Base-by-base conservation (phyloP, 2,888 invertebrate genomes). In the Drosophila lacicola region DNA sequence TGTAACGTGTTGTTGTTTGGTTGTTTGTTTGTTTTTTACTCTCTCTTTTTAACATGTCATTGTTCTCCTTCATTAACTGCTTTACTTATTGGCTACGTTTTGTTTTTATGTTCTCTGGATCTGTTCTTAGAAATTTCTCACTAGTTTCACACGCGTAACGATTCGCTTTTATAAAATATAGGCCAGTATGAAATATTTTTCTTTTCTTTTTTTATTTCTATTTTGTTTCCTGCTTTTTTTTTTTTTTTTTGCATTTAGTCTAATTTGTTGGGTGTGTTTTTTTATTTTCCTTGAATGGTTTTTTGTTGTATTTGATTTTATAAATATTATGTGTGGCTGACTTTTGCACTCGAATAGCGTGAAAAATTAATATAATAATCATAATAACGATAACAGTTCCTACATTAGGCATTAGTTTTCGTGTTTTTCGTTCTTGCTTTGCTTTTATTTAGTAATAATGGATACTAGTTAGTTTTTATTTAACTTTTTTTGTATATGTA, bases 1-100 rank as follows among this genome's bases (percentile, higher is more conserved):
- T 78, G 76, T 85, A 84, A 85, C 82, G 85, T 82, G 83, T 79
- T 80, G 56, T 78, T 78, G 62, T 58, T 70, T 82, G 61, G 39
- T 70, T 56, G 63, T 53, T 61, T 51, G 61, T 51, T 62, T 44
- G 14, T 21, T 41, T 55, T 29, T 19, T 34, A 21, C 11, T 58
- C 39, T 19, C 37, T 25, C 17, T 44, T 45, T 42, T 49, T 21
- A 39, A 36, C 54, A 50, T 78, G 64, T 19, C 17, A 14, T 68
- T 46, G 41, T 21, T 46, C 55, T 67, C 29, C 17, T 34, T 39
- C 25, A 33, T 17, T 41, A 39, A 29, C 55, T 14, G 34, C 37
- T 47, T 53, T 34, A 68, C 74, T 82, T 80, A 78, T 63, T 44
- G 70, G 63, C 70, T 74, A 80, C 57, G 49, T 50, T 66, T 51